Base-by-base conservation (phyloP, 2,797 vertebrate genomes). In the Loriculus beryllinus region DNA sequence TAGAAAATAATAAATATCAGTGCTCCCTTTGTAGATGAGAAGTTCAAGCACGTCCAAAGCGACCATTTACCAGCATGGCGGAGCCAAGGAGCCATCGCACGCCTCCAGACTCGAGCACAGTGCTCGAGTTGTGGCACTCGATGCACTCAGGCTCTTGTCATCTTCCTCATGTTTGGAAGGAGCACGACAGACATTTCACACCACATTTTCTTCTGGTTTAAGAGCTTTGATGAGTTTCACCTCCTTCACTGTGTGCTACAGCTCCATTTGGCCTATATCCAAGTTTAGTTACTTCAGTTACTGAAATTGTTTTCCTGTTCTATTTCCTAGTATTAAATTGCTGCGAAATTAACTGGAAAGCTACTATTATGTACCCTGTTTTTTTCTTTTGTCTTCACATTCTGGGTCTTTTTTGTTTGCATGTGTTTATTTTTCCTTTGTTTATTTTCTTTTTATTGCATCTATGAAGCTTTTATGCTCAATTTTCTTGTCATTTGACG, bases 331-430 rank as follows among this genome's bases (percentile, higher is more conserved):
- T 64, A 93, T 84, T 93, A 92, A 91, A 70, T 77, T 72, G 56
- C 74, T 96, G 87, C 86, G 96, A 91, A 94, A 90, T 88, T 90
- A 92, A 88, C 80, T 93, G 82, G 74, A 90, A 92, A 90, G 48
- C 63, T 91, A 40, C 77, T 93, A 40, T 91, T 91, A 90, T 56
- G 47, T 86, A 60, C 63, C 35, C 47, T 37, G 45, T 86, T 95
- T 90, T 56, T 94, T 91, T 93, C 71, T 83, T 92, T 91, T 89
- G 42, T 94, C 69, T 91, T 84, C 48, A 26, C 21, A n/a, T 80
- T 89, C 62, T 71, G 48, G 6, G 3, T 13, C 33, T 54, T 72
- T 87, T 80, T 75, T 96, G 37, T 86, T 93, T 84, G 43, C 28
- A 6, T 56, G 25, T 90, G 51, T 95, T 95, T 91, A 62, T 90